Percentiles rank a stretch among this genome's conserved stretches.
Evolutionary conservation across 2,888 invertebrate species (phyloP).

Genomic region (Eristalinus sepulchralis): DNA sequence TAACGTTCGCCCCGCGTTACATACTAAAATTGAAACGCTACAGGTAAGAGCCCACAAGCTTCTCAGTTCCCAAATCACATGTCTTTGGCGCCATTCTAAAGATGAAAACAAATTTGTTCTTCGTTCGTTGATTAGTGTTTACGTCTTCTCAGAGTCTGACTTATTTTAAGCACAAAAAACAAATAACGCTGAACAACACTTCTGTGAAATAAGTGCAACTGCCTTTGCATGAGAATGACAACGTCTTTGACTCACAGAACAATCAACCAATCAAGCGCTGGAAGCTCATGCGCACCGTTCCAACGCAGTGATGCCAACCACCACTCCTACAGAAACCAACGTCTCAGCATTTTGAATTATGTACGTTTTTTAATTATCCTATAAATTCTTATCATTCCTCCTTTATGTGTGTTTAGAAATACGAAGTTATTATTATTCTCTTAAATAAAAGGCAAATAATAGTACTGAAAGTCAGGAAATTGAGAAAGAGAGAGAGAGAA

Average conservation of each 20-base stretch:
- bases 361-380: constrained; percentile 64
- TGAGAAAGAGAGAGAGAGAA: constrained; percentile 38
- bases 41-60: too few relatives aligned
- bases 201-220: neutral
- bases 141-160: neutral
- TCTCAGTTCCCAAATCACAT: too few relatives aligned
- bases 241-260: neutral
- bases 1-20: too few relatives aligned
- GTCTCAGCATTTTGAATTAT: constrained; percentile 30
- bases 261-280: too few relatives aligned
- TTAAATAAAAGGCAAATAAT: constrained; percentile 61
- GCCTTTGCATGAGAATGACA: neutral
- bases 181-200: neutral
- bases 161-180: neutral
- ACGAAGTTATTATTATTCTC: constrained; percentile 22
- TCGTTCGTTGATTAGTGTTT: neutral
- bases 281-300: too few relatives aligned
- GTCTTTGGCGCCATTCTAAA: too few relatives aligned
- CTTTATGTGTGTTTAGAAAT: constrained; percentile 48
- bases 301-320: neutral
- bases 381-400: constrained; percentile 63
- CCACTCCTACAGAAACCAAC: neutral
- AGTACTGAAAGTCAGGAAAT: constrained; percentile 39
- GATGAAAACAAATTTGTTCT: too few relatives aligned
- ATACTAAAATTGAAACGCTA: too few relatives aligned